Percentiles rank a stretch among this genome's conserved stretches.
Evolutionary conservation across 2,888 invertebrate genomes (phyloP).

Genomic region (Spisula solida): DNA sequence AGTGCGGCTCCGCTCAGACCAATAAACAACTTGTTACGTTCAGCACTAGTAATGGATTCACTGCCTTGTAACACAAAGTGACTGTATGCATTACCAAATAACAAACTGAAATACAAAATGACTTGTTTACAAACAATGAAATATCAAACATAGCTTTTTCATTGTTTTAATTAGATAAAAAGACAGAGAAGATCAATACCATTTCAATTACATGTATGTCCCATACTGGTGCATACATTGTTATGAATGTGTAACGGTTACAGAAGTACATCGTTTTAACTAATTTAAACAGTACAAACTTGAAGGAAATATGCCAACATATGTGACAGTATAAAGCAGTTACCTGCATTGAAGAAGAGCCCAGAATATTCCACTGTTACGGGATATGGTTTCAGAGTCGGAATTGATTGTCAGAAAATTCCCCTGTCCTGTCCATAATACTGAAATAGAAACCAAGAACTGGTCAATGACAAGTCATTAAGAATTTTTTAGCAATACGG

Average conservation of each 20-base stretch:
- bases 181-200: too few relatives aligned
- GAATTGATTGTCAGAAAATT: slow-evolving; percentile 97
- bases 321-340: not conserved
- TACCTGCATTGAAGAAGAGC: slow-evolving; percentile 97
- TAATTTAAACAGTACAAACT: too few relatives aligned
- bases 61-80: slow-evolving; percentile 96
- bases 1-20: slow-evolving; percentile 92
- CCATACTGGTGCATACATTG: too few relatives aligned
- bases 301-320: too few relatives aligned
- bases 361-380: slow-evolving; percentile 99
- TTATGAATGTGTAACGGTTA: too few relatives aligned
- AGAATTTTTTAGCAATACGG: too few relatives aligned
- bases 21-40: slow-evolving; percentile 93
- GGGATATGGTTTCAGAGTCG: slow-evolving; percentile 94
- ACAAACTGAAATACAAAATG: slow-evolving; percentile 91
- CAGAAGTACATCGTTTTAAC: too few relatives aligned
- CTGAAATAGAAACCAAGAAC: slow-evolving; percentile 79
- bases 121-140: too few relatives aligned
- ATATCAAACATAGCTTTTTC: too few relatives aligned
- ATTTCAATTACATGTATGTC: too few relatives aligned
- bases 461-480: too few relatives aligned
- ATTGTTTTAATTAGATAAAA: too few relatives aligned
- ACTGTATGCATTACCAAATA: slow-evolving; percentile 98
- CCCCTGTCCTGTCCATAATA: slow-evolving; percentile 98
- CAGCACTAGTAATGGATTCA: slow-evolving; percentile 91